Evolutionary conservation across 30 jellyfish, hydroid and myxozoan genomes (phyloP).

Genomic region (Aurelia sp.): DNA sequence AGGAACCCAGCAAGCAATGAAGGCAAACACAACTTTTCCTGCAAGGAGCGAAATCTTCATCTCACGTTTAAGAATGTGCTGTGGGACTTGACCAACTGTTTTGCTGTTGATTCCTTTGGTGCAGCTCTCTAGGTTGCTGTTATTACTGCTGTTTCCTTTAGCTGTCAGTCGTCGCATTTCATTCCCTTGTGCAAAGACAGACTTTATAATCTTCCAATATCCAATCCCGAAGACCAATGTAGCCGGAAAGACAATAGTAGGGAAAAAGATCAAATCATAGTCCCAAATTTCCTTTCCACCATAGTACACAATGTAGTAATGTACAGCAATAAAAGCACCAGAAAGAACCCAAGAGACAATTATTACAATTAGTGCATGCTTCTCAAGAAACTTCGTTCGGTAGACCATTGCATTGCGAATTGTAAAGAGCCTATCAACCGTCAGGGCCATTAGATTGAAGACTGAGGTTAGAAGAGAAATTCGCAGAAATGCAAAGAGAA

Average conservation of each 20-base stretch:
- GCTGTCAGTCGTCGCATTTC: conserved; percentile 1
- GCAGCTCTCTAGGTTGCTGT: too few relatives aligned
- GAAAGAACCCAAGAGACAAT: conserved; percentile 42
- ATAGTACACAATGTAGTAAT: conserved; percentile 1
- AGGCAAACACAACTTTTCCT: conserved; percentile 34
- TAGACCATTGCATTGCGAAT: conserved; percentile 30
- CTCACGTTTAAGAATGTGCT: conserved; percentile 35
- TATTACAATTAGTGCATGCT: conserved; percentile 8
- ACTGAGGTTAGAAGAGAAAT: conserved; percentile 16
- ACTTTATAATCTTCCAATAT: background rate
- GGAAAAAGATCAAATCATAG: conserved; percentile 20
- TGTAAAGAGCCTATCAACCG: conserved; percentile 48
- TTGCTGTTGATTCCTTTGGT: background rate
- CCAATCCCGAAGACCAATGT: background rate
- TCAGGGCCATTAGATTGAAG: conserved; percentile 52
- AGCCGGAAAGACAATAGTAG: conserved; percentile 22
- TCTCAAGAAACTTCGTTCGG: conserved; percentile 11
- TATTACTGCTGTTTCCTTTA: too few relatives aligned
- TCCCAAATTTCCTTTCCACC: background rate
- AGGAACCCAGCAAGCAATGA: conserved; percentile 75
- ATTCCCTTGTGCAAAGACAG: background rate
- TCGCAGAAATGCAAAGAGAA: too few relatives aligned
- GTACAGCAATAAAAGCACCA: background rate
- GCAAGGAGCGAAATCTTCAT: conserved; percentile 46
- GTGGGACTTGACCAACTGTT: background rate